Evolutionary conservation across 2,113 vertebrate genomes (phyloP).

Genomic region (Charadrius vociferus): DNA sequence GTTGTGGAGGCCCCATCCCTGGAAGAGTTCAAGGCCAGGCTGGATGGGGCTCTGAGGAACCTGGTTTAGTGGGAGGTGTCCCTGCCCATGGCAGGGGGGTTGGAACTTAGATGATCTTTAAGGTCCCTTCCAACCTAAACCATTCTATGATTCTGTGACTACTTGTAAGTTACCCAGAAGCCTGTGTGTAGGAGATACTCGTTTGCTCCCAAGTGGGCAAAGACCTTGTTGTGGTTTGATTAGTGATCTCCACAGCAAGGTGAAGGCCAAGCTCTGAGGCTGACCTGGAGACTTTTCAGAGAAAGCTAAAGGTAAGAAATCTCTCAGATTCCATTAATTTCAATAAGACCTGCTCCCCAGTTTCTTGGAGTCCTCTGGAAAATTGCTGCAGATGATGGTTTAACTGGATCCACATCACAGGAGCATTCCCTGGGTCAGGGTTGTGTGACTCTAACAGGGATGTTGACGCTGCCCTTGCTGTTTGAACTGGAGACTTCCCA

Average conservation of each 20-base stretch:
- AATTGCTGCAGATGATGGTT: not conserved
- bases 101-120: no score
- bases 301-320: not conserved
- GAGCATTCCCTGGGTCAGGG: not conserved
- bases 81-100: no score
- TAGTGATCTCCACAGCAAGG: not conserved
- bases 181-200: not conserved
- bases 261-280: not conserved
- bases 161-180: not conserved
- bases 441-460: not conserved
- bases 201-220: not conserved
- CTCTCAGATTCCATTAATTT: not conserved
- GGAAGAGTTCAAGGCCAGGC: no score
- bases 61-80: no score
- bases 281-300: not conserved
- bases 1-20: no score
- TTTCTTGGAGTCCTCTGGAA: not conserved
- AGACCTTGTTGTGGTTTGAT: not conserved
- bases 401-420: not conserved
- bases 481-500: not conserved
- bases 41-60: no score
- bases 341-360: not conserved
- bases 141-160: no score
- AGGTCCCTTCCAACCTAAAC: no score
- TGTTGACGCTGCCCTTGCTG: not conserved